Conservation (phyloP, 2,113 vertebrate species). For the Dromas ardeola region DNA sequence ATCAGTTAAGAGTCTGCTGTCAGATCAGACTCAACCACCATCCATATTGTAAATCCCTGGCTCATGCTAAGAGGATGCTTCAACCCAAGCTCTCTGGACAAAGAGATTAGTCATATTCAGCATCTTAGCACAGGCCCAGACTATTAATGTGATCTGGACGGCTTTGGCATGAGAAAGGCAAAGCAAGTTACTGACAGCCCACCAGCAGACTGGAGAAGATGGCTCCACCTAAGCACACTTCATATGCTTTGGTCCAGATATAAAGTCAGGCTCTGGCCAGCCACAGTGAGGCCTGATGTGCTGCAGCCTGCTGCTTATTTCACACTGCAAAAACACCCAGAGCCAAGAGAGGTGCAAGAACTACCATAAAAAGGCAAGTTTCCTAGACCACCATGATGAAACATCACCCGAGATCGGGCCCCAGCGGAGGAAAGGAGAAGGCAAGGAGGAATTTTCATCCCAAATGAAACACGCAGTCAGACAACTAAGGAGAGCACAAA, state of each 20-base stretch:
- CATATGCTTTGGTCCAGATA: not conserved
- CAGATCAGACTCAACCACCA: not conserved
- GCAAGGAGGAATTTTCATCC: not conserved
- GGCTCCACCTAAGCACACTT: not conserved
- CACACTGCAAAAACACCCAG: not conserved
- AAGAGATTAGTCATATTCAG: not conserved
- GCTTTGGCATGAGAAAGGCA: not conserved
- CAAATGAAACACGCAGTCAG: not conserved
- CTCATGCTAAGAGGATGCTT: not conserved
- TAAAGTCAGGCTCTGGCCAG: not conserved
- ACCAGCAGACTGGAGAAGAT: not conserved
- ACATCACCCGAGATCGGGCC: fast-evolving
- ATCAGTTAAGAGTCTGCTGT: not conserved
- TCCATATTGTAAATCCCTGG: not conserved
- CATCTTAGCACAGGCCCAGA: not conserved
- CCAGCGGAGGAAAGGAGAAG: not conserved
- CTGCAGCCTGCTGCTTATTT: not conserved
- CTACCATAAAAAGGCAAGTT: not conserved
- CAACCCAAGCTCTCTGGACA: not conserved
- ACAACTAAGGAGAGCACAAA: not conserved
- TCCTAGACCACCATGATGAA: not conserved
- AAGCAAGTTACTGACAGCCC: not conserved
- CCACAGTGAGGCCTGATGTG: not conserved
- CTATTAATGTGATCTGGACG: not conserved
- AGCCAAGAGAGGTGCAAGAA: not conserved